Conservation (phyloP, 2,113 vertebrate genomes). For the Otocyon megalotis region DNA sequence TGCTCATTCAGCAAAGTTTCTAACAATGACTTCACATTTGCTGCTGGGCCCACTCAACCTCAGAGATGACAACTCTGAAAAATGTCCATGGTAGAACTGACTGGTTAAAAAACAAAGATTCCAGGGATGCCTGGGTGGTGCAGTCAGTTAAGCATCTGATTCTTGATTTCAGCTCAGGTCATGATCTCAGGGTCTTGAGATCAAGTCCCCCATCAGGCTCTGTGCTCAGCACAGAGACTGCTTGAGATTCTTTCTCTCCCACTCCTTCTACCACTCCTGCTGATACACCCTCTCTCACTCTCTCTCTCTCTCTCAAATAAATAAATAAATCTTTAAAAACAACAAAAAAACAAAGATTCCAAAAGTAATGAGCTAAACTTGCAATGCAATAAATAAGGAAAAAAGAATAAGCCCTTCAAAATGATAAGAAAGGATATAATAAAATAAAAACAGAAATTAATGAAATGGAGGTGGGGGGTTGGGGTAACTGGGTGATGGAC, state of each 20-base stretch:
- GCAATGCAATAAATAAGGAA: neutral
- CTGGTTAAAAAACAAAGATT: neutral
- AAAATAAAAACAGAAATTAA: slow-evolving; percentile 48
- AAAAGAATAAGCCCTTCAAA: neutral
- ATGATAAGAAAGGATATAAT: neutral
- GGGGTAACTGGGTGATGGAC: too few relatives aligned
- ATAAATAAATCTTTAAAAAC: neutral
- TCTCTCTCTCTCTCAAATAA: neutral
- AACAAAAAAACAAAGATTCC: neutral
- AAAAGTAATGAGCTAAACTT: slow-evolving; percentile 7
- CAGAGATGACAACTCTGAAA: neutral
- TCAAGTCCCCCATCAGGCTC: neutral
- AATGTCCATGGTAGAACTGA: neutral
- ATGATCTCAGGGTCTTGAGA: neutral
- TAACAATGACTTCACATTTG: neutral
- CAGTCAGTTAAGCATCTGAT: neutral
- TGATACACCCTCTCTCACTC: neutral
- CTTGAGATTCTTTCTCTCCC: neutral
- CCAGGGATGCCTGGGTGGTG: neutral
- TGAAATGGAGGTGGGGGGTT: neutral
- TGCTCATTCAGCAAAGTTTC: neutral
- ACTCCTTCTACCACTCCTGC: neutral
- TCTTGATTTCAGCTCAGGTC: neutral
- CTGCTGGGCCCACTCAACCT: neutral
- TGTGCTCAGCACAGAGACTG: neutral